Evolutionary conservation across 2,113 vertebrate genomes (phyloP).

Genomic region (Anhinga anhinga): DNA sequence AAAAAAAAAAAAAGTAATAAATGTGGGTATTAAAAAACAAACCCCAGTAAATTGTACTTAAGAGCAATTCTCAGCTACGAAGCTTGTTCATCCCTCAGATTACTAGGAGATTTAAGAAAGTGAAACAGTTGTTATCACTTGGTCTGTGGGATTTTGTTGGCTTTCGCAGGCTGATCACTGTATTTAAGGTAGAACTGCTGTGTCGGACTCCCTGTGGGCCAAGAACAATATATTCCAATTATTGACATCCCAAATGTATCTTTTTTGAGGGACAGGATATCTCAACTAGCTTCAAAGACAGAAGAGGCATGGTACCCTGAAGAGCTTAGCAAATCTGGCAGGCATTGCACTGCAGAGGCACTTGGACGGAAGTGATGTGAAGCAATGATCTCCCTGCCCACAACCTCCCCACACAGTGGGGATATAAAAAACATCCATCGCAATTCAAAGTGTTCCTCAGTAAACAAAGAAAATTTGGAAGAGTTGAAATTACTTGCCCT

Average conservation of each 20-base stretch:
- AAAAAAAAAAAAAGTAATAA: background rate
- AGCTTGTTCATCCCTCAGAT: conserved; percentile 62
- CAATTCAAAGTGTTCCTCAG: background rate
- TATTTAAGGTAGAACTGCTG: conserved; percentile 53
- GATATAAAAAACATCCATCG: background rate
- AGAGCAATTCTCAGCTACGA: conserved; percentile 26
- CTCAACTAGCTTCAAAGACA: background rate
- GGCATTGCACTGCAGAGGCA: background rate
- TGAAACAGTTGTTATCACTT: conserved; percentile 66
- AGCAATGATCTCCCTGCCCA: background rate
- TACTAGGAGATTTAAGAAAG: conserved; percentile 62
- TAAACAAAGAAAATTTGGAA: background rate
- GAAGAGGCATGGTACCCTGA: background rate
- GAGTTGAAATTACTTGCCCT: background rate
- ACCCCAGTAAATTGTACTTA: conserved; percentile 3
- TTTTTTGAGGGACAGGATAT: background rate
- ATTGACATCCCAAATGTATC: background rate
- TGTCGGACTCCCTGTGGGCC: conserved; percentile 33
- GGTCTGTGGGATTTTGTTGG: conserved; percentile 53
- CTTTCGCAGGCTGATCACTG: conserved; percentile 36
- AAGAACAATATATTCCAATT: conserved; percentile 35
- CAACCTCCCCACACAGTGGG: background rate
- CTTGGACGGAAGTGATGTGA: background rate
- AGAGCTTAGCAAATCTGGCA: background rate
- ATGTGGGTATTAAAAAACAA: conserved; percentile 35